These are phyloP conservation scores for Odontomachus brunneus DNA, from an alignment of 1,140 invertebrate species.

Conservation along the genomic window DNA sequence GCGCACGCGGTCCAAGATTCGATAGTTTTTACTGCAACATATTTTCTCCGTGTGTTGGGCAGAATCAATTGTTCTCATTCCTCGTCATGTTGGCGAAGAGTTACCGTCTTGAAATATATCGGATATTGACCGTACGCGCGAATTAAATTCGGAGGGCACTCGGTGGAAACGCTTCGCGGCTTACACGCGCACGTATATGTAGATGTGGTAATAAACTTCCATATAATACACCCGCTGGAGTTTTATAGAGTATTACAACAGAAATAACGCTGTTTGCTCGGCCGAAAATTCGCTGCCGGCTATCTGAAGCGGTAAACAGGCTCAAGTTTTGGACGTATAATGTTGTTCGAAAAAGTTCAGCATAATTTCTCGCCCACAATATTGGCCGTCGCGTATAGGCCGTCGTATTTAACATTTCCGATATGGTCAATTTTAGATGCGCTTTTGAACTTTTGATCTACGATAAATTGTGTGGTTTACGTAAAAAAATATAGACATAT, in stretches of 20 bases:
- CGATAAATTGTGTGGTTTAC: background rate
- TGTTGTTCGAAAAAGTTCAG: slow-evolving; percentile 16
- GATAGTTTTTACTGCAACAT: no score
- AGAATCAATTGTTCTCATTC: background rate
- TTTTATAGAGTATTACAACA: slow-evolving; percentile 33
- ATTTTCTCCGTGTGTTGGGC: no score
- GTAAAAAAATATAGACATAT: background rate
- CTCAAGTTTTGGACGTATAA: slow-evolving; percentile 27
- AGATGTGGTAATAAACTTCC: slow-evolving; percentile 52
- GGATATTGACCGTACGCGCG: background rate
- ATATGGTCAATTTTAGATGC: background rate
- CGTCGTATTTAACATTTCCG: background rate
- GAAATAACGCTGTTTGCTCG: slow-evolving; percentile 57
- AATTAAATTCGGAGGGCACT: slow-evolving; percentile 31
- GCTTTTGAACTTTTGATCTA: background rate
- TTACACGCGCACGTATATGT: slow-evolving; percentile 3
- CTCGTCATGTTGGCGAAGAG: background rate
- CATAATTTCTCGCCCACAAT: slow-evolving; percentile 27
- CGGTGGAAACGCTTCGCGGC: background rate
- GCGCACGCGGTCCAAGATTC: no score
- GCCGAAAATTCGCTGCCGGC: slow-evolving; percentile 47
- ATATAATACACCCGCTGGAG: slow-evolving; percentile 32
- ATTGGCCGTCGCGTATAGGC: background rate
- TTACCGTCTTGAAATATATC: background rate
- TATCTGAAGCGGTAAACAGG: slow-evolving; percentile 35